phyloP scores from a whole-genome alignment of 2,888 invertebrate species.

The Cecidostiba fungosa region DNA sequence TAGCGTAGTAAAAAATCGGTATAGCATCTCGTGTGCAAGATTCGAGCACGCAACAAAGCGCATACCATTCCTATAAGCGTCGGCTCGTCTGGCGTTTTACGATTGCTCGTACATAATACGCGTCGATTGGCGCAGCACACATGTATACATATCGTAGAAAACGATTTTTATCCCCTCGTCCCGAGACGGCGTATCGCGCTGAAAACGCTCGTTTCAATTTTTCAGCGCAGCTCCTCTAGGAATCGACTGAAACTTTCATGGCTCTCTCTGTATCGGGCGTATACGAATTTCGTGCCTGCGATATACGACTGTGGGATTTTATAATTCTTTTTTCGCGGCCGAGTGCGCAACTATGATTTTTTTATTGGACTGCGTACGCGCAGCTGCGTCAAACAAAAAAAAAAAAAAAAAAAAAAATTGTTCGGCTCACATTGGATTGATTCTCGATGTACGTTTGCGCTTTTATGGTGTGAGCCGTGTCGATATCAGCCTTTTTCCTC shows the following conservation, averaged over 20 bases:
- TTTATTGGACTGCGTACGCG: not conserved
- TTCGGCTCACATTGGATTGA: slow-evolving; percentile 1
- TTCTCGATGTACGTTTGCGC: not conserved
- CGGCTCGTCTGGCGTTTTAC: not conserved
- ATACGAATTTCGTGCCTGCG: not conserved
- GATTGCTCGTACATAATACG: slow-evolving; percentile 1
- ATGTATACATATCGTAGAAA: not conserved
- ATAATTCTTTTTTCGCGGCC: not conserved
- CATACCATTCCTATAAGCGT: too few relatives aligned
- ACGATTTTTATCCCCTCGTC: slow-evolving; percentile 7
- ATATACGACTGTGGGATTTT: not conserved
- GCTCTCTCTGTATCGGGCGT: not conserved
- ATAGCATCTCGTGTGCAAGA: too few relatives aligned
- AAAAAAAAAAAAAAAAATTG: not conserved
- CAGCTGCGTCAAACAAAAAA: not conserved
- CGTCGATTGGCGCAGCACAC: not conserved
- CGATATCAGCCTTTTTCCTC: not conserved
- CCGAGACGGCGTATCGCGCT: not conserved
- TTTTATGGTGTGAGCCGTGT: not conserved
- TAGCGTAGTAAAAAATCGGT: too few relatives aligned
- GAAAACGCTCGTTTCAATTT: slow-evolving; percentile 19
- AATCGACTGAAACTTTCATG: slow-evolving; percentile 37
- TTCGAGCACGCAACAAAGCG: too few relatives aligned
- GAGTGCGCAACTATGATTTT: not conserved
- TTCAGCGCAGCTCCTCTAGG: slow-evolving; percentile 15